A percentile compares a stretch with the other conserved stretches of the same genome.
These are phyloP conservation scores for Centroberyx gerrardi DNA, from an alignment of 2,797 vertebrate genomes.

Conservation along the genomic window DNA sequence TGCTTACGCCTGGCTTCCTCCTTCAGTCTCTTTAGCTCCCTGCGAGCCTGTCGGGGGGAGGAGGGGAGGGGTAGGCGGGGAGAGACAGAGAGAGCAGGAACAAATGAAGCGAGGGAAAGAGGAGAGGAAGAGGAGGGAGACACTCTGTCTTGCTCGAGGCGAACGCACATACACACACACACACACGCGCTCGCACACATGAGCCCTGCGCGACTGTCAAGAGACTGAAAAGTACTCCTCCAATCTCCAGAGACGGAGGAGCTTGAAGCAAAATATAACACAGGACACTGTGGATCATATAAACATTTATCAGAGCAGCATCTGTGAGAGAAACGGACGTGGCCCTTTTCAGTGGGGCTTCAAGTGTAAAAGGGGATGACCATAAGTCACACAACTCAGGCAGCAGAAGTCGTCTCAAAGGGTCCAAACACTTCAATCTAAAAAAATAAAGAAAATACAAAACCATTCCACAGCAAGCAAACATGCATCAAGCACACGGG, in stretches of 20 bases:
- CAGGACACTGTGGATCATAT: slow-evolving; percentile 27
- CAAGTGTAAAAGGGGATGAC: slow-evolving; percentile 1
- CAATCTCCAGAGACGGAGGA: slow-evolving; percentile 14
- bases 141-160: slow-evolving; percentile 53
- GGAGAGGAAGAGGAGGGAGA: slow-evolving; percentile 61
- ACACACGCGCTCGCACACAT: slow-evolving; percentile 47
- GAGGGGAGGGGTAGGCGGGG: slow-evolving; percentile 58
- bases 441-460: slow-evolving; percentile 15
- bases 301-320: slow-evolving; percentile 29
- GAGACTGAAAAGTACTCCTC: slow-evolving; percentile 39
- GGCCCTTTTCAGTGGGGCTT: slow-evolving; percentile 19
- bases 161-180: slow-evolving; percentile 32
- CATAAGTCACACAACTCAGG: slow-evolving; percentile 38
- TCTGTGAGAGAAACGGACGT: slow-evolving; percentile 57
- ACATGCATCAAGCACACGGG: slow-evolving; percentile 54
- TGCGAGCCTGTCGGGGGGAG: slow-evolving; percentile 93
- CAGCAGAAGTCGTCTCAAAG: slow-evolving; percentile 28
- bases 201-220: slow-evolving; percentile 33
- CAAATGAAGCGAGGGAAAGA: slow-evolving; percentile 68
- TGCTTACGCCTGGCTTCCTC: slow-evolving; percentile 98
- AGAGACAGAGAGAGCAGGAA: slow-evolving; percentile 59
- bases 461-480: slow-evolving; percentile 18
- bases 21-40: slow-evolving; percentile 98
- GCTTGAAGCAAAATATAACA: slow-evolving; percentile 16
- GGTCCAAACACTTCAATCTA: slow-evolving; percentile 44